These are phyloP conservation scores for Gonatopus flavifemur DNA, from an alignment of 1,140 invertebrate species.

Conservation along the genomic window DNA sequence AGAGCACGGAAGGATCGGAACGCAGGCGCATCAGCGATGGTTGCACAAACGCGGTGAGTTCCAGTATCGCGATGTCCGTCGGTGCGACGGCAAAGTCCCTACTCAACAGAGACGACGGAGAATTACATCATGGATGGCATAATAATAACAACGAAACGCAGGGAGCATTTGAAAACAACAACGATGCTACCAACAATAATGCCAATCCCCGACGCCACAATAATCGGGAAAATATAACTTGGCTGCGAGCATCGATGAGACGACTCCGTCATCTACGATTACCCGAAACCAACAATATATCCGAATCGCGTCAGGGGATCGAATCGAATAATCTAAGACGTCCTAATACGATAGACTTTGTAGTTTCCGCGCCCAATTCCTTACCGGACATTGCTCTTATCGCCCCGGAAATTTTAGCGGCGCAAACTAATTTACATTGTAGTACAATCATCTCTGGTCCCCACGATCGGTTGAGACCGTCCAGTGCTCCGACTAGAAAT, in stretches of 20 bases:
- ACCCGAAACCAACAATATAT: slow-evolving; percentile 32
- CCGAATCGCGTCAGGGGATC: slow-evolving; percentile 3
- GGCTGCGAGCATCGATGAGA: slow-evolving; percentile 54
- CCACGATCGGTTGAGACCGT: slow-evolving; percentile 43
- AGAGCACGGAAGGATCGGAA: slow-evolving; percentile 3
- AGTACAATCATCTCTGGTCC: slow-evolving; percentile 9
- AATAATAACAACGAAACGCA: slow-evolving; percentile 6
- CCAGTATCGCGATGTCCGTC: slow-evolving; percentile 57
- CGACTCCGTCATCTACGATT: slow-evolving; percentile 49
- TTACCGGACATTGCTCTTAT: slow-evolving; percentile 53
- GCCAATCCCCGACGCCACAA: neutral
- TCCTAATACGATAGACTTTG: neutral
- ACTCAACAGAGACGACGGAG: slow-evolving; percentile 1
- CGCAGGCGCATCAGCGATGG: slow-evolving; percentile 24
- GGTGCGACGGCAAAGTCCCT: slow-evolving; percentile 45
- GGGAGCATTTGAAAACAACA: neutral
- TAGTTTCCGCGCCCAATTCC: slow-evolving; percentile 40
- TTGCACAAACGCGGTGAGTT: slow-evolving; percentile 18
- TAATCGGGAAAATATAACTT: slow-evolving; percentile 30
- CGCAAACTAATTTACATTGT: slow-evolving; percentile 48
- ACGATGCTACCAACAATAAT: neutral
- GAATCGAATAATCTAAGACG: slow-evolving; percentile 7
- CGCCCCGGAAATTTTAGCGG: slow-evolving; percentile 51
- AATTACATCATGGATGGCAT: neutral
- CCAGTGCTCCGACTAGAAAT: slow-evolving; percentile 42